Base-by-base conservation (phyloP, 2,113 vertebrate genomes). In the Asarcornis scutulata region DNA sequence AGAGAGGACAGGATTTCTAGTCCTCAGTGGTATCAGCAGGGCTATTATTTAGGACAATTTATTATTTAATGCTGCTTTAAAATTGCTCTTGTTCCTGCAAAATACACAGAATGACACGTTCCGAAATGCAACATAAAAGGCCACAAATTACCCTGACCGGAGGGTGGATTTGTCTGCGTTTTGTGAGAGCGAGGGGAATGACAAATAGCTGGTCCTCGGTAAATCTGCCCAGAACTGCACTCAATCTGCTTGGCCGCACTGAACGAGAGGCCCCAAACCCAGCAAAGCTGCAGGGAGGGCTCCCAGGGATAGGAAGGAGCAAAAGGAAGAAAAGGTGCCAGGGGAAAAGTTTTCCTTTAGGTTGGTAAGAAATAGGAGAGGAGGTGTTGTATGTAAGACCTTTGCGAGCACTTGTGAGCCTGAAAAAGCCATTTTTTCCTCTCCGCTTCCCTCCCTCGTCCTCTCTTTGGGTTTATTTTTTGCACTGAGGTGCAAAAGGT, bases 161-260 rank as follows among this genome's bases (percentile, higher is more conserved):
- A 71, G 63, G 58, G 38, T 23, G 46, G 63, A 31, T 58, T 88
- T 56, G 32, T 26, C 80, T 62, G 29, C 1, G 0, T 52, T 48
- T 53, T 31, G 0, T 8, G 29, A 26, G 53, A 58, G 58, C 29
- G 29, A 42, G 68, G 74, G 53, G 17, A 42, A 36, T 13, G 71
- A 63, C 20, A 59, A 67, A 42, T 13, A 72, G 27, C 16, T 13
- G 46, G 3, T 36, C 38, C 58, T 27, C 12, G 2, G 58, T 34
- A 31, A 34, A 60, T 23, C 78, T 67, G 63, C 79, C 73, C 52
- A 6, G 58, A 69, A 27, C 40, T 29, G 12, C 58, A 1, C 23
- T 56, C 53, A 6, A 18, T 9, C 46, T 29, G 58, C 53, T 17
- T 2, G 32, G 73, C 31, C 1, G 1, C 10, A 2, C 27, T 0